Evolutionary conservation across 2,888 invertebrate species (phyloP), one percentile per base, ranked within the genome.

Genomic region (Synergus umbraculus): DNA sequence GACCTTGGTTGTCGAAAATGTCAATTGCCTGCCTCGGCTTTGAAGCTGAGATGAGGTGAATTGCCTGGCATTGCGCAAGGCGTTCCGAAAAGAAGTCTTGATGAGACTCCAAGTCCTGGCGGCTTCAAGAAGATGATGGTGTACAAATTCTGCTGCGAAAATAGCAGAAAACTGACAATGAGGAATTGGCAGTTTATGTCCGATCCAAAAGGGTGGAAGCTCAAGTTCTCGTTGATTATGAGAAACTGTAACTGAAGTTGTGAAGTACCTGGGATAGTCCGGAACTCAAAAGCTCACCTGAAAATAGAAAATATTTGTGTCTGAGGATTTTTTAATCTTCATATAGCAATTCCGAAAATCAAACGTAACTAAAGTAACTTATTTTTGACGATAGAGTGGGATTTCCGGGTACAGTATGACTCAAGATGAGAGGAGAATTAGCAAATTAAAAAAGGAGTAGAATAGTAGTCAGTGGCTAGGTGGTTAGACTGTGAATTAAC

Each of bases 391-490:
- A 37, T 10, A n/a, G 37, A 37, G 54, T 73, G 37, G 73, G n/a
- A 58, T 54, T 73, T 73, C 73, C 18, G 18, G 73, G 73, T 73
- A 37, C 54, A n/a, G 41, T 58, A 73, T 58, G 54, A 54, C 37
- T 73, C 54, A 54, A 73, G 54, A 43, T 22, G 13, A 83, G 64
- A 78, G 41, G 9, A 66, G 54, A 83, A 78, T 44, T 58, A 65
- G 66, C 76, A 67, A 37, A 54, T 73, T 69, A 76, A 73, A 66
- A 65, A 73, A 49, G 67, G 66, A 18, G 60, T 78, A 78, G 43
- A 54, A 76, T 73, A 77, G 78, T 84, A 84, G 83, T 82, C 65
- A 60, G 80, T 83, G 87, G 82, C 83, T 86, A 84, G 83, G 78
- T 82, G 82, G 69, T 54, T 82, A 80, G 63, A 77, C 37, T 69